Percentiles rank a stretch among this genome's conserved stretches.
Evolutionary conservation across 2,888 invertebrate species (phyloP).

Genomic region (Linnaemya tessellans): DNA sequence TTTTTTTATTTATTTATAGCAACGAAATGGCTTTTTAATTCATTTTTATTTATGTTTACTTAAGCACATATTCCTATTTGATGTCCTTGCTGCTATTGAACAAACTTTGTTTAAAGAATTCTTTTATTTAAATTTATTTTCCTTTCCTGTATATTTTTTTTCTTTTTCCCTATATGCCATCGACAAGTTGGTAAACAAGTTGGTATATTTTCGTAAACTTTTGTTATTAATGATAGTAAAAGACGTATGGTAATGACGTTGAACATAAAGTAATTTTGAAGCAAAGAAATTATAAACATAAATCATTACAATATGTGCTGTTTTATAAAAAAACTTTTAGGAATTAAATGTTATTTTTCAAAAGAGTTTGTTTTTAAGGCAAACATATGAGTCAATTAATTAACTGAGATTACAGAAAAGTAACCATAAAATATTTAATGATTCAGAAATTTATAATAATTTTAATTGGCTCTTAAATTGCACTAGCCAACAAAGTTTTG

Average conservation of each 20-base stretch:
- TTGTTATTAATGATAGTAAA: slow-evolving; percentile 65
- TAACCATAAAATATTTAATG: background rate
- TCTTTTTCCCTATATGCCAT: slow-evolving; percentile 16
- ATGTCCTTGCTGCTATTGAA: slow-evolving; percentile 58
- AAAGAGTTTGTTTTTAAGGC: background rate
- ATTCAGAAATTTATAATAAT: background rate
- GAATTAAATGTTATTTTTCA: slow-evolving; percentile 35
- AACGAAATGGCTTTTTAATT: slow-evolving; percentile 62
- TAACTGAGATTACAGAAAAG: background rate
- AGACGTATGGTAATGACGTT: slow-evolving; percentile 63
- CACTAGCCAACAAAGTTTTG: no score
- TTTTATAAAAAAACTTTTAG: slow-evolving; percentile 1
- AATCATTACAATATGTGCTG: slow-evolving; percentile 50
- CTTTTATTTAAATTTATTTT: background rate
- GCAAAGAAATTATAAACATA: slow-evolving; percentile 44
- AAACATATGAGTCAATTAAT: slow-evolving; percentile 4
- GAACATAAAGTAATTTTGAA: slow-evolving; percentile 37
- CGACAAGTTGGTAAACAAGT: slow-evolving; percentile 43
- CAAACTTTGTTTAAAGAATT: slow-evolving; percentile 56
- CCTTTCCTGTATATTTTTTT: background rate
- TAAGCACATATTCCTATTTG: background rate
- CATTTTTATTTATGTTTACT: slow-evolving; percentile 47
- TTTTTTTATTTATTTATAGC: slow-evolving; percentile 15
- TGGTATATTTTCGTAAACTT: slow-evolving; percentile 42
- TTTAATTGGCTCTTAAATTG: no score